Percentiles rank a stretch among this genome's conserved stretches.
These are phyloP conservation scores for Zygaena filipendulae DNA, from an alignment of 2,888 invertebrate genomes.

Conservation along the genomic window DNA sequence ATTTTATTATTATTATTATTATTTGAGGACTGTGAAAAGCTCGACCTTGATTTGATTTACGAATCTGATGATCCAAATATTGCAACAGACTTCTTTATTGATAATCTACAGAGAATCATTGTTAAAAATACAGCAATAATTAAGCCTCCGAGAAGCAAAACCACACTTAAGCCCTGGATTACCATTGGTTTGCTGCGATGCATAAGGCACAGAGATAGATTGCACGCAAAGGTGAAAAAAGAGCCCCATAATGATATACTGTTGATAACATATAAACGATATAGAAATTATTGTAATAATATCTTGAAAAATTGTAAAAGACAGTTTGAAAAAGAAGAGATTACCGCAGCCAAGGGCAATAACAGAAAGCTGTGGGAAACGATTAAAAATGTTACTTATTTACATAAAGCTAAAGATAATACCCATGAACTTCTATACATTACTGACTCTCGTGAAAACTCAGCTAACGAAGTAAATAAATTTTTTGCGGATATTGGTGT, in stretches of 20 bases:
- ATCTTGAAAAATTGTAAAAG: constrained; percentile 9
- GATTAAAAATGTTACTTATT: background rate
- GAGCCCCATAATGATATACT: constrained; percentile 2
- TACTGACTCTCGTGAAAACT: background rate
- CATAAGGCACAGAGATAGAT: constrained; percentile 2
- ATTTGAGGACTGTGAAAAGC: background rate
- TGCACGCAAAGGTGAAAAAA: constrained; percentile 7
- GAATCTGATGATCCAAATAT: background rate
- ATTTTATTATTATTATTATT: constrained; percentile 1
- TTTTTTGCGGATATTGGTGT: background rate
- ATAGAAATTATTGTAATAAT: constrained; percentile 9
- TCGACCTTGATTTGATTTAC: background rate
- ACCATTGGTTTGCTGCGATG: constrained; percentile 9
- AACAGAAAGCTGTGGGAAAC: constrained; percentile 2
- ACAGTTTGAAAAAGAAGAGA: constrained; percentile 4
- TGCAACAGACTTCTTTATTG: constrained; percentile 1
- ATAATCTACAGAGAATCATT: background rate
- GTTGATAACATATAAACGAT: constrained; percentile 1
- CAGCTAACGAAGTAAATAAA: background rate
- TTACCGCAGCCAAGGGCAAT: background rate
- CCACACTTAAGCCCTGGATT: constrained; percentile 12
- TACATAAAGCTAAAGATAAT: background rate
- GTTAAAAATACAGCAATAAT: constrained; percentile 1
- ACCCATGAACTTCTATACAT: background rate
- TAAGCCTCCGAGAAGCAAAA: constrained; percentile 5